Conservation (phyloP, 2,113 vertebrate species). For the Uria lomvia region DNA sequence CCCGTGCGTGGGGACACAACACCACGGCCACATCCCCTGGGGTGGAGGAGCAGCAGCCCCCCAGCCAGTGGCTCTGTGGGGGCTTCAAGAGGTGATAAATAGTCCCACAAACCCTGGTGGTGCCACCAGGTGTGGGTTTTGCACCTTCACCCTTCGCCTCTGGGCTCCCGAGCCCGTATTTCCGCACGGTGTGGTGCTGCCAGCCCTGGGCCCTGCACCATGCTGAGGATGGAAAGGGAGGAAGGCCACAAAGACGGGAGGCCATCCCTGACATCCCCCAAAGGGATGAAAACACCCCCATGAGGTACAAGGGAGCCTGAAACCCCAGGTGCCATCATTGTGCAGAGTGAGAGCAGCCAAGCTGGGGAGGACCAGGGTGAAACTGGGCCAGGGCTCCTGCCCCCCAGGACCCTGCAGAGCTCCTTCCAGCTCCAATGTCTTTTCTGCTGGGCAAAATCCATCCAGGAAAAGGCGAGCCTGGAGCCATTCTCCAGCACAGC, state of each 20-base stretch:
- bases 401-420: background rate
- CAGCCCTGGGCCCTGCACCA: background rate
- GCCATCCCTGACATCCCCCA: background rate
- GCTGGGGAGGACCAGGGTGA: background rate
- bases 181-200: background rate
- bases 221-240: background rate
- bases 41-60: background rate
- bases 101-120: background rate
- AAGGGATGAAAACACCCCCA: background rate
- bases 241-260: fast-evolving
- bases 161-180: background rate
- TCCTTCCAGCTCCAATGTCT: fast-evolving
- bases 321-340: too few species aligned
- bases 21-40: fast-evolving
- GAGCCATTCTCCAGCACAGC: background rate
- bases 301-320: background rate
- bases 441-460: background rate
- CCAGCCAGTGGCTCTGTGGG: background rate
- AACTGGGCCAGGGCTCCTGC: background rate
- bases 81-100: background rate
- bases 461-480: background rate
- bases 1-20: fast-evolving
- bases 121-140: background rate
- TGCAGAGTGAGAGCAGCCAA: background rate
- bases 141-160: background rate